Base-by-base conservation (phyloP, 1,140 invertebrate genomes). In the Ostrea denselamellosa region DNA sequence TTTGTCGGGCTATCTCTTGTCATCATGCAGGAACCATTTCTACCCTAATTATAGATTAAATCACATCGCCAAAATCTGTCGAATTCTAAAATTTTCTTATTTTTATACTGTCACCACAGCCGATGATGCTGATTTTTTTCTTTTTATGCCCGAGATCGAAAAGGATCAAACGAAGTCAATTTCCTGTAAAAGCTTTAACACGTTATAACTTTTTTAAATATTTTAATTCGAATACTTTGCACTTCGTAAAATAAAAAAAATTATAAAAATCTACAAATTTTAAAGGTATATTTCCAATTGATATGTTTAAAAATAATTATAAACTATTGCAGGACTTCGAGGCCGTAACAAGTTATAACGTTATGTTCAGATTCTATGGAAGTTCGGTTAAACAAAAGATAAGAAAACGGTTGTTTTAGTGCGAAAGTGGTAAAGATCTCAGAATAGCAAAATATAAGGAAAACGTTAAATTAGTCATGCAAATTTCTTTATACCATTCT, bases 1-100 rank as follows among this genome's bases (percentile, higher is more conserved):
- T 83, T 83, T 83, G 82, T 83, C 51, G 34, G n/a, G 52, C 19
- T 53, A 53, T 83, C 52, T 52, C 52, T n/a, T 52, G 44, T 8
- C 34, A 52, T 22, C 44, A 53, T 44, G 28, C n/a, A 19, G n/a
- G 82, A 83, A 83, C 82, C n/a, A 54, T 54, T 83, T 83, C 53
- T 22, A 52, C 22, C 52, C n/a, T 52, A 83, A 83, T 83, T 83
- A 83, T 83, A 53, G 82, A 83, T 83, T 53, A 53, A 83, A 83
- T 83, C 82, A 83, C 82, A 54, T 53, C 44, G n/a, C 52, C n/a
- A 83, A 83, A 83, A 53, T 83, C 82, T 54, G 82, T 22, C 68
- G 14, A 53, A 54, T 83, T 83, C 28, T 54, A 83, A 83, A 83
- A 22, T 54, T 83, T 83, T 83, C 44, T 53, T 54, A 8, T 83